Evolutionary conservation across 2,113 vertebrate species (phyloP), one percentile per base, ranked within the genome.

Genomic region (Kobus ellipsiprymnus): DNA sequence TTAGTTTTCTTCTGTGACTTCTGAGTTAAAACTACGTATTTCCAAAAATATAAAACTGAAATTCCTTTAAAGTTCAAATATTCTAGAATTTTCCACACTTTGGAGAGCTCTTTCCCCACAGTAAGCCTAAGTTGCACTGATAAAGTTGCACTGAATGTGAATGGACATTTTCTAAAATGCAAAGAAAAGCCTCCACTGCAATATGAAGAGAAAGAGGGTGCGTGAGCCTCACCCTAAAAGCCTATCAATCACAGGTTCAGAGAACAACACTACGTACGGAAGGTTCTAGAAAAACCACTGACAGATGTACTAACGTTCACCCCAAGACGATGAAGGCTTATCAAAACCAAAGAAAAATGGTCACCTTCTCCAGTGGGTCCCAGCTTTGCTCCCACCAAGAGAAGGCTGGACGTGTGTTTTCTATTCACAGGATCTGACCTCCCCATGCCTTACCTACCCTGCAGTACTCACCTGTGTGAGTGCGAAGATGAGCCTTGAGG

Each of bases 401-500:
- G 60, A 7, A 0, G 1, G 59, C 59, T 29, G 33, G 1, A n/a
- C 4, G 10, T 5, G 23, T 1, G 19, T 15, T 10, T 46, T 50
- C 44, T 10, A 7, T 16, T n/a, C 46, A 2, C 4, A 1, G 21
- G 33, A 14, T 5, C 46, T 3, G 19, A 9, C 0, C 14, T 7
- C 1, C 4, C 90, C 4, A 2, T 1, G 7, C 27, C 71, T 16
- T 1, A 17, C 67, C 57, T 0, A 14, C 44, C 36, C 36, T 19
- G 60, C 29, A 0, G 0, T 74, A 96, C 99, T 5, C 98, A 99
- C 99, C 99, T 97, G 99, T 99, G 98, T 99, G 99, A 1, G 99
- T 99, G 96, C 99, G 99, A 85, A 99, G 99, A 97, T 99, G 99
- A 46, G 99, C 99, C 98, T 99, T 99, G 94, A 99, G 99, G 98